Evolutionary conservation across 2,888 invertebrate species (phyloP).

Genomic region (Argynnis bischoffii): DNA sequence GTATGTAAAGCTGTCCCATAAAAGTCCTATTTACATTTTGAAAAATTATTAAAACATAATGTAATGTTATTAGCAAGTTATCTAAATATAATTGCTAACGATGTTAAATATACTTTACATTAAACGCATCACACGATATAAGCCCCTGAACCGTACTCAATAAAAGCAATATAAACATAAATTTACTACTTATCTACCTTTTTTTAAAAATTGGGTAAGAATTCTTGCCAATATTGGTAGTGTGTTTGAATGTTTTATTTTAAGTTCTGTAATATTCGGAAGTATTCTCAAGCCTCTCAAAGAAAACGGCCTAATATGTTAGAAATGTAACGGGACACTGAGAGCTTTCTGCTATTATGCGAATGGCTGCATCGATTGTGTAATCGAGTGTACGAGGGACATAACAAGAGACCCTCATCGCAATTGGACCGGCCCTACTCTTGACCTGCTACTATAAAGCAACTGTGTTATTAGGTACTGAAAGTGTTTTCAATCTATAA

Average conservation of each 20-base stretch:
- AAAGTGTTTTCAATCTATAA: slow-evolving; percentile 18
- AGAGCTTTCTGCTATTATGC: slow-evolving; percentile 59
- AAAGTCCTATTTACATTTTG: no score
- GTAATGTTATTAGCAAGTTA: no score
- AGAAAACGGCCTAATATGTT: slow-evolving; percentile 46
- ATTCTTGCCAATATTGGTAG: slow-evolving; percentile 8
- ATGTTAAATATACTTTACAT: no score
- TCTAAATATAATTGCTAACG: no score
- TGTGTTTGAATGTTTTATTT: slow-evolving; percentile 26
- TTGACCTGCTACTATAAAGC: slow-evolving; percentile 29
- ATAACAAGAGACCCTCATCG: slow-evolving; percentile 50
- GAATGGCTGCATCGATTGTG: slow-evolving; percentile 57
- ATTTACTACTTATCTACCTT: no score
- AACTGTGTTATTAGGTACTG: slow-evolving; percentile 23
- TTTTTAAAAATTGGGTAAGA: background rate
- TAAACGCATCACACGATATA: no score
- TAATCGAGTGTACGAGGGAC: slow-evolving; percentile 51
- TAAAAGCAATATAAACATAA: no score
- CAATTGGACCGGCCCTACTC: slow-evolving; percentile 42
- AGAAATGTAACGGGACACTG: slow-evolving; percentile 48
- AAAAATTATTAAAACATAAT: no score
- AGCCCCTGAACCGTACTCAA: no score
- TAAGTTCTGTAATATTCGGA: slow-evolving; percentile 24
- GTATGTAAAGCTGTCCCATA: no score
- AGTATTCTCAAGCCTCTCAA: slow-evolving; percentile 36